These are phyloP conservation scores for Himalopsyche kuldschensis DNA, from an alignment of 2,888 invertebrate species.

Conservation along the genomic window DNA sequence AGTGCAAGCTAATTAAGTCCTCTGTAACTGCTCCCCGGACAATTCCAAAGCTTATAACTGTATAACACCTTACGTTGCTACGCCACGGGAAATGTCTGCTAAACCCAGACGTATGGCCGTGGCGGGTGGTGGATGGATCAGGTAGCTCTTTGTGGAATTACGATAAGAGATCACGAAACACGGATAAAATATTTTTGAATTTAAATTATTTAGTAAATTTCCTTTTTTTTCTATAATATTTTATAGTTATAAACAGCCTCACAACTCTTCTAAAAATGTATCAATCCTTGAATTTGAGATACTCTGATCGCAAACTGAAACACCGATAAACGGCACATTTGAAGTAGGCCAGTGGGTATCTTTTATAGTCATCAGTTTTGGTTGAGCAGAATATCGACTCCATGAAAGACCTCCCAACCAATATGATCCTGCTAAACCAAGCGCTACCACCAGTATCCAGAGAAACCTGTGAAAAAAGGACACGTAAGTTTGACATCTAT, in stretches of 20 bases:
- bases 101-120: no score
- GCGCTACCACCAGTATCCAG: background rate
- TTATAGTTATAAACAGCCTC: background rate
- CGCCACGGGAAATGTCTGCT: no score
- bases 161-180: no score
- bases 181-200: no score
- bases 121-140: no score
- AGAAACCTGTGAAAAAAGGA: background rate
- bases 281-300: background rate
- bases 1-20: no score
- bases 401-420: conserved; percentile 3
- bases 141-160: no score
- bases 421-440: background rate
- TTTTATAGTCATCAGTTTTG: background rate
- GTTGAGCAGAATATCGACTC: background rate
- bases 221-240: background rate
- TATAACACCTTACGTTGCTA: no score
- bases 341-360: background rate
- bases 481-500: no score
- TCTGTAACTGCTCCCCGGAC: no score
- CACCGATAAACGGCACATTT: background rate
- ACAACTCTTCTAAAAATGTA: conserved; percentile 6
- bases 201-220: no score
- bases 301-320: conserved; percentile 13
- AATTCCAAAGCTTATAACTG: no score